These are phyloP conservation scores for Physeter macrocephalus DNA, from an alignment of 2,113 vertebrate species.

Conservation along the genomic window DNA sequence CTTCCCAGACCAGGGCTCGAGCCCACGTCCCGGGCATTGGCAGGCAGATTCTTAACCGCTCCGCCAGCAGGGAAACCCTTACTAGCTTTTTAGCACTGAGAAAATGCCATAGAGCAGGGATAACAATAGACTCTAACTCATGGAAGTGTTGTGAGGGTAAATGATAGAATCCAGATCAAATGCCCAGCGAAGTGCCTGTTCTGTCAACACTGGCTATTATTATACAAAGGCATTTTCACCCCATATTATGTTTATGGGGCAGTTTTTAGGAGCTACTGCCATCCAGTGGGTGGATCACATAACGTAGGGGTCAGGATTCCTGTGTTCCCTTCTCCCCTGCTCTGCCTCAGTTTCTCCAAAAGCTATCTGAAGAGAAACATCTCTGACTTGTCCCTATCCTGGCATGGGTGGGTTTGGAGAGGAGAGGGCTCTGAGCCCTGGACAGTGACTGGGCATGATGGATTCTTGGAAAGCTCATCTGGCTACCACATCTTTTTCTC, in stretches of 20 bases:
- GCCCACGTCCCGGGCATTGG: too few relatives aligned
- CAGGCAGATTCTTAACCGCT: too few relatives aligned
- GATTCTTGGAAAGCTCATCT: background rate
- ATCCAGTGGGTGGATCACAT: background rate
- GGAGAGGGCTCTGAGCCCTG: background rate
- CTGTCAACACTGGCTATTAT: background rate
- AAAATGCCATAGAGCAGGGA: background rate
- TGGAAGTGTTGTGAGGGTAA: background rate
- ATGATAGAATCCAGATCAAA: background rate
- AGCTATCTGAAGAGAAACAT: background rate
- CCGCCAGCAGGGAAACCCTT: background rate
- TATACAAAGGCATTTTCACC: background rate
- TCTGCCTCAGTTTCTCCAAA: constrained; percentile 5
- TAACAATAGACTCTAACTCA: background rate
- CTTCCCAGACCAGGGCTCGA: too few relatives aligned
- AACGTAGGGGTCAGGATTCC: background rate
- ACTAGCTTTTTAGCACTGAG: background rate
- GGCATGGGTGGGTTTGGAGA: background rate
- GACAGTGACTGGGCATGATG: background rate
- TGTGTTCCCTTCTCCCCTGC: background rate
- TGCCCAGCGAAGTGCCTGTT: background rate
- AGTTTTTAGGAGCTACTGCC: constrained; percentile 2
- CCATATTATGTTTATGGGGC: background rate
- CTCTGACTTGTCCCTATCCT: background rate
- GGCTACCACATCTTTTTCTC: background rate